A percentile compares a stretch with the other conserved stretches of the same genome.
Evolutionary conservation across 2,113 vertebrate species (phyloP).

Genomic region (Albula glossodonta): DNA sequence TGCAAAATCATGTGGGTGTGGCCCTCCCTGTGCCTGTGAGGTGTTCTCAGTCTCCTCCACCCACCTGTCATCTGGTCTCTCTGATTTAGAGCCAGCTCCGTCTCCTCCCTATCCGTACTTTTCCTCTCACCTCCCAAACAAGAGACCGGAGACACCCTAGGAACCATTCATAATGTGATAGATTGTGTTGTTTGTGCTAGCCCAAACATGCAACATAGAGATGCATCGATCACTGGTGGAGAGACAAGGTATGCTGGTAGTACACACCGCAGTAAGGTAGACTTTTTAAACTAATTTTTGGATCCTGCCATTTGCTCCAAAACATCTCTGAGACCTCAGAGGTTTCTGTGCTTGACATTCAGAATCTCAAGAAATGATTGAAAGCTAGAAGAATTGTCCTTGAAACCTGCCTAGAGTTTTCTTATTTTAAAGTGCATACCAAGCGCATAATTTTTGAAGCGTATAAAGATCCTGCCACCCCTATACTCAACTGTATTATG

Average conservation of each 20-base stretch:
- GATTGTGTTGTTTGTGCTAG: constrained; percentile 5
- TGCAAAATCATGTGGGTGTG: neutral
- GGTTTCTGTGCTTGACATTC: constrained; percentile 47
- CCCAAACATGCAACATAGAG: constrained; percentile 23
- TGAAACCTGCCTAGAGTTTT: constrained; percentile 59
- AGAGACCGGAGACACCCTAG: neutral
- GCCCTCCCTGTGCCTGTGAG: constrained; percentile 8
- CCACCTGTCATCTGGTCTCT: constrained; percentile 15
- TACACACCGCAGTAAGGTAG: neutral
- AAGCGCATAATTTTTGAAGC: constrained; percentile 58
- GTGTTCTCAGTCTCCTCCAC: neutral
- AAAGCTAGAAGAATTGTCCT: constrained; percentile 63
- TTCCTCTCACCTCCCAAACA: neutral
- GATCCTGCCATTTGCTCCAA: neutral
- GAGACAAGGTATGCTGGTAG: neutral
- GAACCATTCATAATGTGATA: constrained; percentile 9
- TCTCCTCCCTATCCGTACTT: neutral
- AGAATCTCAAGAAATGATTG: constrained; percentile 45
- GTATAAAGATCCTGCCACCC: constrained; percentile 60
- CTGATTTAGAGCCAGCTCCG: constrained; percentile 22
- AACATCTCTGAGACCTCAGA: constrained; percentile 1
- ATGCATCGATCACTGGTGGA: constrained; percentile 27
- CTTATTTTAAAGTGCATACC: constrained; percentile 37
- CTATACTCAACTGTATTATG: constrained; percentile 47
- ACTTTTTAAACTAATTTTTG: neutral